Percentiles rank a stretch among this genome's conserved stretches.
These are phyloP conservation scores for Campoletis sonorensis DNA, from an alignment of 1,140 invertebrate species.

Conservation along the genomic window DNA sequence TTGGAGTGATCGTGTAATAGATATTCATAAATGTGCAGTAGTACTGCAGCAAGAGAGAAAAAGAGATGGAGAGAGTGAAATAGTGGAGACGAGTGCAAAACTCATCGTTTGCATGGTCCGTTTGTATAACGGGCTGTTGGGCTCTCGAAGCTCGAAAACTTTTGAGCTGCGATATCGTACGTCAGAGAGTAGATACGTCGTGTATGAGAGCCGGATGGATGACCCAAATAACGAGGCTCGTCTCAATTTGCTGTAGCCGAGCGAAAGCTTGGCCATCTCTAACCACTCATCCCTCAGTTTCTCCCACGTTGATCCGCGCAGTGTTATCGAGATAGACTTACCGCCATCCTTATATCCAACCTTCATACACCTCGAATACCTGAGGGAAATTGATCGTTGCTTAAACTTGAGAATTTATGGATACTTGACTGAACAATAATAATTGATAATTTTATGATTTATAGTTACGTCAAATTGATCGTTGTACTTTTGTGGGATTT, in stretches of 20 bases:
- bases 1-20: constrained; percentile 2
- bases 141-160: constrained; percentile 23
- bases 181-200: constrained; percentile 31
- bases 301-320: background rate
- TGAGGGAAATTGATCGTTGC: background rate
- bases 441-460: background rate
- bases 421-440: background rate
- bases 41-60: background rate
- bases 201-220: constrained; percentile 18
- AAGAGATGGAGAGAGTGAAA: too few species aligned
- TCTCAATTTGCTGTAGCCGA: constrained; percentile 26
- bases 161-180: constrained; percentile 28
- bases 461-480: background rate
- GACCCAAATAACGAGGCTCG: constrained; percentile 33
- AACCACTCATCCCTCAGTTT: background rate
- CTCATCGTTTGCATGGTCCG: constrained; percentile 1
- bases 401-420: background rate
- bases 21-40: constrained; percentile 3
- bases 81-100: background rate
- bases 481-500: too few species aligned
- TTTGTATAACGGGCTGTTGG: background rate
- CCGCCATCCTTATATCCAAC: background rate
- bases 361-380: background rate
- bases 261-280: background rate
- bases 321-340: background rate